phyloP scores from a whole-genome alignment of 2,888 invertebrate genomes.

The Campopleginae sp. region DNA sequence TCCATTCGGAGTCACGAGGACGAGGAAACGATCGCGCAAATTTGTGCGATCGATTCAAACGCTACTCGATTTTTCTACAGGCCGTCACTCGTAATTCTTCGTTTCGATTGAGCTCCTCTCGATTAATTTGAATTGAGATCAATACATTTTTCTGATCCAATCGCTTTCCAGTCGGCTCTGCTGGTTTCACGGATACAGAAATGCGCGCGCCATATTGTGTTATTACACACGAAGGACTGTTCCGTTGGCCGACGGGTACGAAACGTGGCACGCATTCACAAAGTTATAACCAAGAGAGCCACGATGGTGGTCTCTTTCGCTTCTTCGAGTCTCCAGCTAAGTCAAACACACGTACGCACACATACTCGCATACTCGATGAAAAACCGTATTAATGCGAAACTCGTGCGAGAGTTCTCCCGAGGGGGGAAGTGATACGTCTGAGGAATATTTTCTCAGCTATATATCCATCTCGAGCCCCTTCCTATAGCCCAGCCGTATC shows the following conservation, averaged over 20 bases:
- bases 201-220: conserved; percentile 61
- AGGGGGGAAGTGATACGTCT: conserved; percentile 64
- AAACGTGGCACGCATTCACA: conserved; percentile 62
- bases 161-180: conserved; percentile 18
- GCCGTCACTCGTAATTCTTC: background rate
- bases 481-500: conserved; percentile 4
- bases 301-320: conserved; percentile 47
- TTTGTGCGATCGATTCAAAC: background rate
- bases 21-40: background rate
- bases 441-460: conserved; percentile 66
- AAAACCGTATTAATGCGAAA: conserved; percentile 68
- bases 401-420: conserved; percentile 62
- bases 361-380: conserved; percentile 34
- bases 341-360: conserved; percentile 15
- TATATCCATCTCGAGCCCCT: conserved; percentile 43
- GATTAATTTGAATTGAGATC: background rate
- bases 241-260: conserved; percentile 61
- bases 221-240: conserved; percentile 50
- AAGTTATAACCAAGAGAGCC: conserved; percentile 37
- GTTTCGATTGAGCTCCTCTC: background rate
- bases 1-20: background rate
- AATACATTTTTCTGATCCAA: background rate
- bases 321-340: conserved; percentile 27
- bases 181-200: conserved; percentile 27
- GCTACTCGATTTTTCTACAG: background rate